Conservation (phyloP, 2,888 invertebrate species). For the Acronicta leporina region DNA sequence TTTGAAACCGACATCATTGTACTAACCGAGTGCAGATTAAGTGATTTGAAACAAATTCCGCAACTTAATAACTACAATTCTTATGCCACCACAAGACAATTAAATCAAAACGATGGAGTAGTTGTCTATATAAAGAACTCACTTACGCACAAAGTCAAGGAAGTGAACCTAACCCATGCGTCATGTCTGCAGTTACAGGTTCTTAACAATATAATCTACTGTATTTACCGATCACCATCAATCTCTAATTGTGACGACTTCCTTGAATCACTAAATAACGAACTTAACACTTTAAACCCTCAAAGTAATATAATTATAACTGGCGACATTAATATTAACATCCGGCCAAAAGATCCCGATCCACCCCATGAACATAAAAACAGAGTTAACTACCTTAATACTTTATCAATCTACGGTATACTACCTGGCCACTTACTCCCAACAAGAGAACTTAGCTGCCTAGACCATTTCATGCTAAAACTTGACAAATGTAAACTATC, state of each 20-base stretch:
- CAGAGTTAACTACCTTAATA: constrained; percentile 9
- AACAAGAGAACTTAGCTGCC: constrained; percentile 8
- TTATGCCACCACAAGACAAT: constrained; percentile 9
- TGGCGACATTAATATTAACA: constrained; percentile 10
- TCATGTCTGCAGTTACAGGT: constrained; percentile 29
- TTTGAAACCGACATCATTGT: constrained; percentile 40
- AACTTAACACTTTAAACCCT: constrained; percentile 7
- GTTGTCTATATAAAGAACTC: constrained; percentile 25
- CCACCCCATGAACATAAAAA: constrained; percentile 10
- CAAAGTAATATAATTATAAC: constrained; percentile 6
- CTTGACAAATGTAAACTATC: constrained; percentile 3
- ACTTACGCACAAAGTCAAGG: constrained; percentile 17
- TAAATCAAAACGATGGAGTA: constrained; percentile 39
- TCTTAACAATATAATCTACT: constrained; percentile 15
- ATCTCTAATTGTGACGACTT: constrained; percentile 19
- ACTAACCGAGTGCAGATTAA: constrained; percentile 41
- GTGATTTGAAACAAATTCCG: constrained; percentile 15
- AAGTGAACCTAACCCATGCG: constrained; percentile 30
- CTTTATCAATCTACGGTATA: constrained; percentile 12
- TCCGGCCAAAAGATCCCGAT: constrained; percentile 10
- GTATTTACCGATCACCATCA: constrained; percentile 40
- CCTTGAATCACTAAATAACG: constrained; percentile 11
- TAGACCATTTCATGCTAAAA: constrained; percentile 3
- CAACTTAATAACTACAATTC: constrained; percentile 20
- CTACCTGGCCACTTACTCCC: constrained; percentile 14